These are phyloP conservation scores for Porites divaricata DNA, from an alignment of 92 coral and sea anemone species.

Conservation along the genomic window DNA sequence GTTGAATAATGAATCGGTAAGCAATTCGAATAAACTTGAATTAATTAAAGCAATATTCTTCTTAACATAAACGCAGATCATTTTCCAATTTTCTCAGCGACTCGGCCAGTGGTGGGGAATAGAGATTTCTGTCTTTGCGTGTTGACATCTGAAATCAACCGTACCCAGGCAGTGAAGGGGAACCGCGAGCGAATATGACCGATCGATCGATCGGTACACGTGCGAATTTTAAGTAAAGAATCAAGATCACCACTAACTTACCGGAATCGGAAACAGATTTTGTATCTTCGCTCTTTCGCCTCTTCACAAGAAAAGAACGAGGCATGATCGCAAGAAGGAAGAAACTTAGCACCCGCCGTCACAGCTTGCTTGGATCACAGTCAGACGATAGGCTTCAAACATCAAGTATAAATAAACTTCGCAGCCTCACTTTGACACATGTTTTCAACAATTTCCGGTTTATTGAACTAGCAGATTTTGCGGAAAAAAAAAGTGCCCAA, in stretches of 20 bases:
- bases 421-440: conserved; percentile 55
- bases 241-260: conserved; percentile 29
- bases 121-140: conserved; percentile 1
- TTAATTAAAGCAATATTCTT: conserved; percentile 50
- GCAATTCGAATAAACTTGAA: conserved; percentile 51
- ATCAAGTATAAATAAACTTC: conserved; percentile 44
- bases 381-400: conserved; percentile 36
- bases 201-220: conserved; percentile 44
- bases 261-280: conserved; percentile 46
- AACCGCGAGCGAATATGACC: conserved; percentile 16
- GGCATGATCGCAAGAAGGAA: conserved; percentile 61
- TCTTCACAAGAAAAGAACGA: conserved; percentile 82
- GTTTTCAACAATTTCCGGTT: conserved; percentile 32
- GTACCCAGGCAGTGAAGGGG: conserved; percentile 10
- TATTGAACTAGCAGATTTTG: neutral
- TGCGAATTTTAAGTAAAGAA: conserved; percentile 38
- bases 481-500: too few species aligned
- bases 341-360: conserved; percentile 11
- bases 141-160: conserved; percentile 38
- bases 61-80: conserved; percentile 11
- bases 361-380: conserved; percentile 27
- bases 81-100: conserved; percentile 9
- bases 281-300: conserved; percentile 58
- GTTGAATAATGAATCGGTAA: conserved; percentile 37
- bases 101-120: neutral